Conservation (phyloP, 2,113 vertebrate species). For the Xenus cinereus region DNA sequence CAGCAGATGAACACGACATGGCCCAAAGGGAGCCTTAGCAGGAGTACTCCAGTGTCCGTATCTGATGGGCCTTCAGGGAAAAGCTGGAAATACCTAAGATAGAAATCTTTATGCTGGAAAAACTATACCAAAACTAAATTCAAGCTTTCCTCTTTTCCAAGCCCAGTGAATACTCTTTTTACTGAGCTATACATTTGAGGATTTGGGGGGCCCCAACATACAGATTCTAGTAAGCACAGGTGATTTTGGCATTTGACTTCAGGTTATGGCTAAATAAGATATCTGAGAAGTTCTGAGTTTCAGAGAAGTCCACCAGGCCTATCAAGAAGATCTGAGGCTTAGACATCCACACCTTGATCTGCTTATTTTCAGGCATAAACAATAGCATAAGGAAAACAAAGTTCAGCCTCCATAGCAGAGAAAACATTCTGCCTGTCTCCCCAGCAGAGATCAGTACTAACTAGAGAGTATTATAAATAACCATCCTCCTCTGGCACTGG, state of each 20-base stretch:
- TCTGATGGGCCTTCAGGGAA: not conserved
- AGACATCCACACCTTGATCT: not conserved
- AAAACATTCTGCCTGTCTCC: not conserved
- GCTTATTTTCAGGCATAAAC: not conserved
- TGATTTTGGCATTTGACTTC: not conserved
- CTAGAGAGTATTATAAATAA: not conserved
- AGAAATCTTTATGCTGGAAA: not conserved
- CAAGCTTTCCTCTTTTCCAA: not conserved
- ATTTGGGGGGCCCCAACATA: not conserved
- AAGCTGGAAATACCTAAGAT: not conserved
- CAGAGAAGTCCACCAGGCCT: not conserved
- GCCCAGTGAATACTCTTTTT: not conserved
- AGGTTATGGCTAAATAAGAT: not conserved
- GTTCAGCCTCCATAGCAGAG: not conserved
- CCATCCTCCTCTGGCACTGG: not conserved
- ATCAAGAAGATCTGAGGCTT: not conserved
- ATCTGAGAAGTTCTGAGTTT: not conserved
- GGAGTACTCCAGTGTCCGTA: not conserved
- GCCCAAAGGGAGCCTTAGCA: not conserved
- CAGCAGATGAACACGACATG: accelerated
- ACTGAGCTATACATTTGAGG: not conserved
- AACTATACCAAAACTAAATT: not conserved
- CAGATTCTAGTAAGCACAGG: not conserved
- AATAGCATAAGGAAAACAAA: not conserved
- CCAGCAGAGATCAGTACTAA: not conserved